Percentiles rank a stretch among this genome's conserved stretches.
Evolutionary conservation across 1,140 invertebrate species (phyloP).

Genomic region (Euura lappo): DNA sequence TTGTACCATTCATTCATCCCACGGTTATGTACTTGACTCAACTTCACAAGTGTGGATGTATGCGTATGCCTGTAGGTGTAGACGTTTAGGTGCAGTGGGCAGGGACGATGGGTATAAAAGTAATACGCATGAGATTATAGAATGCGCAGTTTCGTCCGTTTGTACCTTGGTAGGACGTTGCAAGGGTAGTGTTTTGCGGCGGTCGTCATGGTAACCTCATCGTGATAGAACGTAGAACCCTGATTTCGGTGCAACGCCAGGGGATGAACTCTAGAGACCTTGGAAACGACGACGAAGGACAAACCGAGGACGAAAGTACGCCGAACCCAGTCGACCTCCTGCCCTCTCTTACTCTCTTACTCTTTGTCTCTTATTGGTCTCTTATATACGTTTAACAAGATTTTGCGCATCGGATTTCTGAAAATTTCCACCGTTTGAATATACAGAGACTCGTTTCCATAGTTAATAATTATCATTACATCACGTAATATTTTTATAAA

Average conservation of each 20-base stretch:
- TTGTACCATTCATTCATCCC: too few relatives aligned
- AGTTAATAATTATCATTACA: too few relatives aligned
- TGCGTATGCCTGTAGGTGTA: background rate
- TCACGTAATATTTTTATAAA: too few relatives aligned
- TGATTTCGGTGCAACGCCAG: slow-evolving; percentile 49
- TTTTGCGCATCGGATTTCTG: too few relatives aligned
- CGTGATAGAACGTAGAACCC: slow-evolving; percentile 45
- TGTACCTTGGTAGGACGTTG: slow-evolving; percentile 44
- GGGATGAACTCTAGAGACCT: slow-evolving; percentile 38
- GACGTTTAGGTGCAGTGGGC: background rate
- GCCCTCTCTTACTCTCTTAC: background rate
- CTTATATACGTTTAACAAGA: too few relatives aligned
- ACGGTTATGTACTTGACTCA: too few relatives aligned
- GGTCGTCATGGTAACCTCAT: slow-evolving; percentile 57
- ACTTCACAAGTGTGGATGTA: too few relatives aligned
- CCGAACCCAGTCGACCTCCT: slow-evolving; percentile 25
- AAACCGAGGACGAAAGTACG: slow-evolving; percentile 37
- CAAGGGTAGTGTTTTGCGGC: slow-evolving; percentile 57
- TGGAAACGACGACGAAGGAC: slow-evolving; percentile 58
- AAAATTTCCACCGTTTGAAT: too few relatives aligned
- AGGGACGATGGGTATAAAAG: background rate
- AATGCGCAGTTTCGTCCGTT: too few relatives aligned
- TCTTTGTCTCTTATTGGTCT: background rate
- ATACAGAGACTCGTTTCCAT: too few relatives aligned
- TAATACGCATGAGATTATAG: background rate